A percentile compares a stretch with the other conserved stretches of the same genome.
Conservation (phyloP, 2,888 invertebrate species). For the Temnothorax rugatulus region DNA sequence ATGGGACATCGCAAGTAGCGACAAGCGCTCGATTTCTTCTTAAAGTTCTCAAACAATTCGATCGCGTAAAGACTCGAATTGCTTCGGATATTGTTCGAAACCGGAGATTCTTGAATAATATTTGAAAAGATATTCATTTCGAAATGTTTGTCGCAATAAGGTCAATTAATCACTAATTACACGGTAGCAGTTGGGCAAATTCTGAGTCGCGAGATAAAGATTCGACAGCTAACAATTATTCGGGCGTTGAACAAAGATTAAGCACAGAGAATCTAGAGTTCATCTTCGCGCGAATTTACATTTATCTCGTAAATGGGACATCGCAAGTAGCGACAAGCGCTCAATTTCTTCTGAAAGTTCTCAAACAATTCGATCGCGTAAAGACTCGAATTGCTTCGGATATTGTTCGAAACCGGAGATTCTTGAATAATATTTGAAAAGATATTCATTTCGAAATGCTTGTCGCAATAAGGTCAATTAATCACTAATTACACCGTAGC, state of each 20-base stretch:
- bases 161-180: background rate
- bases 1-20: background rate
- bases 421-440: background rate
- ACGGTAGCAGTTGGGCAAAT: background rate
- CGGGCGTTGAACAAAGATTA: background rate
- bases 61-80: background rate
- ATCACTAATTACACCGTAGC: background rate
- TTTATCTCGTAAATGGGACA: background rate
- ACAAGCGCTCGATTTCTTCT: background rate
- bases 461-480: background rate
- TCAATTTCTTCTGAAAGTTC: background rate
- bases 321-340: background rate
- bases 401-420: background rate
- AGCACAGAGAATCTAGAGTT: constrained; percentile 14
- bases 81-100: background rate
- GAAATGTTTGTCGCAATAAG: background rate
- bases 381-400: background rate
- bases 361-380: background rate
- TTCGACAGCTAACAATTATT: constrained; percentile 3
- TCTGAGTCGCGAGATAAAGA: background rate
- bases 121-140: background rate
- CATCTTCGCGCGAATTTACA: background rate
- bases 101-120: background rate
- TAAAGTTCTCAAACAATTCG: background rate
- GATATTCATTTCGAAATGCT: background rate